Conservation (phyloP, 2,113 vertebrate genomes). For the Anguilla japonica region DNA sequence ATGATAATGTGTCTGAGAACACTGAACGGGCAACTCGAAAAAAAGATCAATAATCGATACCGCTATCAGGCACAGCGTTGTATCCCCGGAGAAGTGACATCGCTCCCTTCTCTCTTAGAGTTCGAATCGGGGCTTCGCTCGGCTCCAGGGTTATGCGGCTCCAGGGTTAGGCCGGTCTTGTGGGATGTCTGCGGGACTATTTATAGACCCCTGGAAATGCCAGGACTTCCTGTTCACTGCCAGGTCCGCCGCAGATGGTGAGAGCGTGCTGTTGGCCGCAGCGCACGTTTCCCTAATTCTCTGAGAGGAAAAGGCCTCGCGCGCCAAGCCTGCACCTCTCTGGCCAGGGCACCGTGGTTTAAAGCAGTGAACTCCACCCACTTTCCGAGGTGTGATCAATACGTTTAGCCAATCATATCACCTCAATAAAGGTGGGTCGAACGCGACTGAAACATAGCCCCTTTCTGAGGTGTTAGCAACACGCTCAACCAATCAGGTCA, state of each 20-base stretch:
- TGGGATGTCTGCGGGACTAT: constrained; percentile 36
- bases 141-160: constrained; percentile 38
- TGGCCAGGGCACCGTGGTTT: too few species aligned
- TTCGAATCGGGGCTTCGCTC: constrained; percentile 37
- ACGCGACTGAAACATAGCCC: too few species aligned
- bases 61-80: constrained; percentile 7
- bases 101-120: constrained; percentile 38
- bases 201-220: constrained; percentile 50
- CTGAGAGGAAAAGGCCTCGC: too few species aligned
- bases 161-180: constrained; percentile 23
- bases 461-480: too few species aligned
- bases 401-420: too few species aligned
- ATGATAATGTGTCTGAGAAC: background rate
- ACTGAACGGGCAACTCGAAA: background rate
- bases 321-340: too few species aligned
- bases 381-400: too few species aligned
- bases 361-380: too few species aligned
- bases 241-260: constrained; percentile 44
- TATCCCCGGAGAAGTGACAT: constrained; percentile 38
- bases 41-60: background rate
- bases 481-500: too few species aligned
- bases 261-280: background rate
- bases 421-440: too few species aligned
- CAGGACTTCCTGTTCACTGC: constrained; percentile 29
- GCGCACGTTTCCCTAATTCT: too few species aligned